Conservation (phyloP, 2,113 vertebrate genomes). For the Chinchilla lanigera region DNA sequence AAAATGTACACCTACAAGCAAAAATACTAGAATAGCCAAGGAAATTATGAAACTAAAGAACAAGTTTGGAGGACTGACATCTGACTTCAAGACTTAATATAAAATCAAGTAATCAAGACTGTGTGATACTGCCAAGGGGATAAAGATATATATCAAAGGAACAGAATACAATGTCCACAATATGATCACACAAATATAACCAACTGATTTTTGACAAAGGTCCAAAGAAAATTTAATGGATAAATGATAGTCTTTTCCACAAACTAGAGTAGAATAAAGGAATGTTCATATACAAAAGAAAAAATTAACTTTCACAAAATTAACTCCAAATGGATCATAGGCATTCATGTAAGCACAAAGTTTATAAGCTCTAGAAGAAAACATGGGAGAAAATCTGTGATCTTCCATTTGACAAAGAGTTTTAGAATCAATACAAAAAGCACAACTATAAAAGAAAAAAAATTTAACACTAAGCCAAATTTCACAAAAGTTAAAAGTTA, state of each 20-base stretch:
- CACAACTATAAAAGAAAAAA: background rate
- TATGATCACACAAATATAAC: background rate
- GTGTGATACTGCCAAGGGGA: background rate
- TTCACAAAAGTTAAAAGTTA: slow-evolving; percentile 31
- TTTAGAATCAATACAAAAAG: background rate
- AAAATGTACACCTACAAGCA: background rate
- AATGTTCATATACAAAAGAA: background rate
- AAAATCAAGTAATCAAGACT: background rate
- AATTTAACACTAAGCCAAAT: background rate
- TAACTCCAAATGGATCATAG: background rate
- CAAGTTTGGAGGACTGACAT: background rate
- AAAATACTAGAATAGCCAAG: background rate
- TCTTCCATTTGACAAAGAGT: background rate
- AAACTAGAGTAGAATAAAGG: slow-evolving; percentile 2
- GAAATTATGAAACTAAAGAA: slow-evolving; percentile 13
- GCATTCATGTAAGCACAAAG: background rate
- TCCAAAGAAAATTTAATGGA: background rate
- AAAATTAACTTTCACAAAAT: slow-evolving; percentile 9
- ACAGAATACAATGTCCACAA: background rate
- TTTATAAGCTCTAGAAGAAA: slow-evolving; percentile 19
- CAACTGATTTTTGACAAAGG: background rate
- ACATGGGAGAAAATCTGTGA: background rate
- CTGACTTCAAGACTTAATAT: background rate
- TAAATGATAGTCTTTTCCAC: background rate
- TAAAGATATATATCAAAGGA: background rate